phyloP scores from a whole-genome alignment of 2,797 vertebrate genomes.

The Poecile montanus region DNA sequence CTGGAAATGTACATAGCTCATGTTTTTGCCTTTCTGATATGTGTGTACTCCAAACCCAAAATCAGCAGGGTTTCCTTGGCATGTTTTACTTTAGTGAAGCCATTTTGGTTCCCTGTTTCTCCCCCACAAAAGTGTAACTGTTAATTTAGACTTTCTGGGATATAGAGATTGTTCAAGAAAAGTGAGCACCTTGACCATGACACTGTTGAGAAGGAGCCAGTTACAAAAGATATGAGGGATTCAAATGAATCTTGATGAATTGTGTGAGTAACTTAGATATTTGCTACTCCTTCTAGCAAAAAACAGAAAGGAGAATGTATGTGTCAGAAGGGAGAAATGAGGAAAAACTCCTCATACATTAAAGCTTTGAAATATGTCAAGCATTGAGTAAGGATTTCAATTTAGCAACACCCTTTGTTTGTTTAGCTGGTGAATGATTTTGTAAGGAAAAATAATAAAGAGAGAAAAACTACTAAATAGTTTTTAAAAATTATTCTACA shows the following conservation, averaged over 20 bases:
- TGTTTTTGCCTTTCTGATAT: background rate
- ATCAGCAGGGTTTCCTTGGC: background rate
- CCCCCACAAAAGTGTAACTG: accelerated
- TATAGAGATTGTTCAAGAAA: background rate
- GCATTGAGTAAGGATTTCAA: background rate
- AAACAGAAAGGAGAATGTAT: background rate
- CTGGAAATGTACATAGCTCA: background rate
- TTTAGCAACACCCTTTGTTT: background rate
- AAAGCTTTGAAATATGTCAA: background rate
- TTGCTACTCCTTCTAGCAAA: background rate
- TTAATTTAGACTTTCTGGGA: background rate
- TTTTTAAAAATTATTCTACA: background rate
- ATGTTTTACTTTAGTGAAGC: background rate
- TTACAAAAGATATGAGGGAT: background rate
- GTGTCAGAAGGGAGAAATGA: background rate
- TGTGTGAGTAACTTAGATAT: background rate
- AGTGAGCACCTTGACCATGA: background rate
- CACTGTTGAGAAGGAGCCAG: background rate
- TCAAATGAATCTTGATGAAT: background rate
- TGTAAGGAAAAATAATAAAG: background rate
- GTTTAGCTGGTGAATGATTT: background rate
- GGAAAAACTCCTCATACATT: accelerated
- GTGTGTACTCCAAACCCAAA: background rate
- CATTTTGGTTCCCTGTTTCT: background rate
- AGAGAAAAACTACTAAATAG: background rate